Evolutionary conservation across 2,888 invertebrate genomes (phyloP), one percentile per base, ranked within the genome.

Genomic region (Formica aserva): DNA sequence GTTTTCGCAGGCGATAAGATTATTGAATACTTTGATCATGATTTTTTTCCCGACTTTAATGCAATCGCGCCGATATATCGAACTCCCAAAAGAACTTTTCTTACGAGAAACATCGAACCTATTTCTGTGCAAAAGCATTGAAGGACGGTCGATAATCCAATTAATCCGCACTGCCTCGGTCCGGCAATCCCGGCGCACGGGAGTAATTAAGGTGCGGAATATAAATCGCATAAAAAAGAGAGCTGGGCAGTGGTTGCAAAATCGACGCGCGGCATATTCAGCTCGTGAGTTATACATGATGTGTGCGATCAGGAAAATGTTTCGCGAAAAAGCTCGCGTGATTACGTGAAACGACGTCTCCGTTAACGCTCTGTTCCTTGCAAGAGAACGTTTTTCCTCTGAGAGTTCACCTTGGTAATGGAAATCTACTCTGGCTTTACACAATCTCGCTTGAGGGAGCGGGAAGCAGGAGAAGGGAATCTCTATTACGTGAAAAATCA

Each of bases 61-160:
- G 32, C 22, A 41, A n/a, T 55, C 29, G 38, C 15, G 38, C 15
- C 15, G 11, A 38, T 67, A 26, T 11, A 60, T 1, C 38, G 38
- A 13, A 0, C 32, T 57, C 22, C 15, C 29, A 38, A 52, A 55
- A 41, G 8, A 15, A 22, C 11, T 5, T 6, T 77, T 57, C 45
- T 74, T 22, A 45, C 15, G 22, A n/a, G 45, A 26, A 80, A 45
- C 60, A 77, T 77, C 38, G 60, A 71, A 60, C 41, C 60, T 72
- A 57, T 72, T 72, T 71, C 18, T 8, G 60, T 3, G 32, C 15
- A 18, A 35, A 60, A 48, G 9, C 45, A 15, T 72, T 74, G 35
- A 60, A 72, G 32, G 32, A 35, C 32, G 74, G n/a, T 74, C 60
- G 74, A 80, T 80, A 80, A 80, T 80, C 78, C 74, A 80, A 80